Evolutionary conservation across 2,113 vertebrate genomes (phyloP).

Genomic region (Ascaphus truei): DNA sequence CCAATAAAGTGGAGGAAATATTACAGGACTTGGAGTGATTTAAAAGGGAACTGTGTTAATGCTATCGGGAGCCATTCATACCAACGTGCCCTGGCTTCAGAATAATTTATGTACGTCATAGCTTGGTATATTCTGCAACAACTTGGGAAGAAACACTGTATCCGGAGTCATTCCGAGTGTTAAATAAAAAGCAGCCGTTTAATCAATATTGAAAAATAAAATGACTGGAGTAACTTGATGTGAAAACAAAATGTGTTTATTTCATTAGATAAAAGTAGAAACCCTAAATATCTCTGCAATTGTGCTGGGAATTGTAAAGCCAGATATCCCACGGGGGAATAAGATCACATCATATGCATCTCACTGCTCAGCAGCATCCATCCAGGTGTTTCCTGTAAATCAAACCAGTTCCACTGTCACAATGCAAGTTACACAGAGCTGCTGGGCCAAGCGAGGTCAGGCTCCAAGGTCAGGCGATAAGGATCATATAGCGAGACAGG

Average conservation of each 20-base stretch:
- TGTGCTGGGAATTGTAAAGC: background rate
- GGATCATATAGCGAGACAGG: slow-evolving; percentile 1
- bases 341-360: slow-evolving; percentile 7
- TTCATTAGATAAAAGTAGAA: background rate
- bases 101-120: too few relatives aligned
- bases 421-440: background rate
- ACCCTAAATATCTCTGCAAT: background rate
- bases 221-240: background rate
- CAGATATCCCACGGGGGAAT: background rate
- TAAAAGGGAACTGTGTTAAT: too few relatives aligned
- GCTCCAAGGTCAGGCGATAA: background rate
- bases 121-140: too few relatives aligned
- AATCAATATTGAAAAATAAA: background rate
- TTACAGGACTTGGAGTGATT: too few relatives aligned
- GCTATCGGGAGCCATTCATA: too few relatives aligned
- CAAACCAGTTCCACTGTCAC: background rate
- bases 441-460: background rate
- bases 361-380: background rate
- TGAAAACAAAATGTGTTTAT: background rate
- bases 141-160: too few relatives aligned
- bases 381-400: slow-evolving; percentile 23
- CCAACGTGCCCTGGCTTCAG: too few relatives aligned
- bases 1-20: too few relatives aligned
- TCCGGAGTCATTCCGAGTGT: too few relatives aligned
- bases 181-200: background rate